Conservation (phyloP, 1,140 invertebrate species). For the Adoxophyes honmai region DNA sequence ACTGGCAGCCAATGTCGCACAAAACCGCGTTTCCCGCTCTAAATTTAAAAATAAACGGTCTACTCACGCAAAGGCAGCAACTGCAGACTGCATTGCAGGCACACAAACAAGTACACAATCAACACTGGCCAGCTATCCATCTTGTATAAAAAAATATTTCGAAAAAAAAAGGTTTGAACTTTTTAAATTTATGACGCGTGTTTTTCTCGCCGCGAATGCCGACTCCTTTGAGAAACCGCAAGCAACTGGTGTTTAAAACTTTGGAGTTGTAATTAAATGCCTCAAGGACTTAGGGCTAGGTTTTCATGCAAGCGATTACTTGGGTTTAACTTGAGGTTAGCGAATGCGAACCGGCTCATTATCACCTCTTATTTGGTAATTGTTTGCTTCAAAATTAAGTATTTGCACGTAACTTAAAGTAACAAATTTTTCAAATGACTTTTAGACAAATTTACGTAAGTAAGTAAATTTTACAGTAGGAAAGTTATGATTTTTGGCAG, state of each 20-base stretch:
- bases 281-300: constrained; percentile 14
- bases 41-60: constrained; percentile 17
- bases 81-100: constrained; percentile 45
- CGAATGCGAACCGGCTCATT: too few species aligned
- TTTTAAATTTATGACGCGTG: constrained; percentile 6
- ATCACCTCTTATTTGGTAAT: too few species aligned
- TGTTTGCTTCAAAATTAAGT: too few species aligned
- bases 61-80: constrained; percentile 63
- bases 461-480: too few species aligned
- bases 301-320: constrained; percentile 3
- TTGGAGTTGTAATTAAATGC: constrained; percentile 15
- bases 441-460: too few species aligned
- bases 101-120: constrained; percentile 36
- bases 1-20: not conserved
- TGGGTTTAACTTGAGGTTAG: too few species aligned
- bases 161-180: constrained; percentile 3
- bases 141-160: too few species aligned
- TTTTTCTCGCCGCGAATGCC: constrained; percentile 8
- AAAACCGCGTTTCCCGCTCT: not conserved
- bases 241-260: constrained; percentile 12
- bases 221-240: constrained; percentile 13
- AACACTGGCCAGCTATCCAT: constrained; percentile 21
- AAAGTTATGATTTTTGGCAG: too few species aligned
- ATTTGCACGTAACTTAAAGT: too few species aligned
- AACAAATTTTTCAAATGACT: too few species aligned